Evolutionary conservation across 2,113 vertebrate genomes (phyloP).

Genomic region (Gnathonemus longibarbis): DNA sequence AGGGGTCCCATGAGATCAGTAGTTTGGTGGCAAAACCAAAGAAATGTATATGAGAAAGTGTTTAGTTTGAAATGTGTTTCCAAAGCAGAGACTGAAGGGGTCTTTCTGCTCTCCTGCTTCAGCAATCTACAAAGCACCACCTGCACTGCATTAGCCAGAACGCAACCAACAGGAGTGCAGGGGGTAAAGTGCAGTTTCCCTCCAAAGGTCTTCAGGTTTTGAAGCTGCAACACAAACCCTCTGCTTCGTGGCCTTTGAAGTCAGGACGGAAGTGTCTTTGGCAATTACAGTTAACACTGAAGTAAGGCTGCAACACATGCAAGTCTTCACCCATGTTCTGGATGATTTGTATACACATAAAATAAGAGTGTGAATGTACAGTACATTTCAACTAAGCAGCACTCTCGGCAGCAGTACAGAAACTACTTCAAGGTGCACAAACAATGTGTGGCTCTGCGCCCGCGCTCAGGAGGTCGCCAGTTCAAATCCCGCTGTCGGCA

Average conservation of each 20-base stretch:
- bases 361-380: neutral
- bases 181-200: neutral
- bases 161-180: neutral
- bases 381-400: neutral
- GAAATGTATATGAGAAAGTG: neutral
- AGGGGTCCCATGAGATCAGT: neutral
- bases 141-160: conserved; percentile 34
- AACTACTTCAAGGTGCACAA: neutral
- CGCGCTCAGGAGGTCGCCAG: neutral
- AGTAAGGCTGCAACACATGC: neutral
- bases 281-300: neutral
- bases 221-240: neutral
- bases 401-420: neutral
- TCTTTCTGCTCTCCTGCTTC: neutral
- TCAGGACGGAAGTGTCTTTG: neutral
- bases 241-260: neutral
- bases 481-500: neutral
- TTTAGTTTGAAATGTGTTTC: neutral
- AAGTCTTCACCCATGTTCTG: neutral
- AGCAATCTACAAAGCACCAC: conserved; percentile 18
- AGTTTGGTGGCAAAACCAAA: neutral
- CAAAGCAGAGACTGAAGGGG: neutral
- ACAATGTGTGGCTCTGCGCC: neutral
- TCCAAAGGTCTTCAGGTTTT: neutral
- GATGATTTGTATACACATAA: neutral